These are phyloP conservation scores for Zoanthus sansibaricus DNA, from an alignment of 92 coral and sea anemone species.

Conservation along the genomic window DNA sequence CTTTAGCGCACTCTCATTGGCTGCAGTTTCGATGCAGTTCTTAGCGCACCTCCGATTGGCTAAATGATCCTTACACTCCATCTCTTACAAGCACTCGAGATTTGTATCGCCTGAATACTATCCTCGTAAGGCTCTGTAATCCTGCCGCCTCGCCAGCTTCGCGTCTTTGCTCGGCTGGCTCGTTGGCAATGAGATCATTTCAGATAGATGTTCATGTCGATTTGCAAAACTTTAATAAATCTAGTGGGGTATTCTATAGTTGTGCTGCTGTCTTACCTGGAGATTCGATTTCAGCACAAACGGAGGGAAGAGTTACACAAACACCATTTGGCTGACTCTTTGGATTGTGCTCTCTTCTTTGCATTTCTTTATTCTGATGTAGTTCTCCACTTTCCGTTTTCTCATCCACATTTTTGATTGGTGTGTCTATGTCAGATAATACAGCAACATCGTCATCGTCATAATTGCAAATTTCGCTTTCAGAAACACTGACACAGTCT, in stretches of 20 bases:
- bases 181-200: too few relatives aligned
- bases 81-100: too few relatives aligned
- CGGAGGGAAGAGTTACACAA: background rate
- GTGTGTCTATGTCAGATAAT: slow-evolving; percentile 35
- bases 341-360: background rate
- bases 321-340: slow-evolving; percentile 26
- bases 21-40: too few relatives aligned
- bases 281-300: background rate
- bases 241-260: background rate
- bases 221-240: too few relatives aligned
- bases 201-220: too few relatives aligned
- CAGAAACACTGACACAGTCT: slow-evolving; percentile 6
- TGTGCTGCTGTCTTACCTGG: background rate
- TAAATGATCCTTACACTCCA: too few relatives aligned
- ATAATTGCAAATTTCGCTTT: slow-evolving; percentile 28
- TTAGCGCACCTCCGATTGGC: too few relatives aligned
- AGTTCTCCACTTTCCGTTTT: background rate
- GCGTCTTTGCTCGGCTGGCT: too few relatives aligned
- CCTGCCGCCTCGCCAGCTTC: too few relatives aligned
- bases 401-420: background rate
- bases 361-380: background rate
- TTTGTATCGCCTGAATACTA: too few relatives aligned
- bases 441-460: slow-evolving; percentile 43
- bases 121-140: too few relatives aligned
- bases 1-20: too few relatives aligned